phyloP scores from a whole-genome alignment of 2,888 invertebrate genomes.

The Ptychoptera albimana region DNA sequence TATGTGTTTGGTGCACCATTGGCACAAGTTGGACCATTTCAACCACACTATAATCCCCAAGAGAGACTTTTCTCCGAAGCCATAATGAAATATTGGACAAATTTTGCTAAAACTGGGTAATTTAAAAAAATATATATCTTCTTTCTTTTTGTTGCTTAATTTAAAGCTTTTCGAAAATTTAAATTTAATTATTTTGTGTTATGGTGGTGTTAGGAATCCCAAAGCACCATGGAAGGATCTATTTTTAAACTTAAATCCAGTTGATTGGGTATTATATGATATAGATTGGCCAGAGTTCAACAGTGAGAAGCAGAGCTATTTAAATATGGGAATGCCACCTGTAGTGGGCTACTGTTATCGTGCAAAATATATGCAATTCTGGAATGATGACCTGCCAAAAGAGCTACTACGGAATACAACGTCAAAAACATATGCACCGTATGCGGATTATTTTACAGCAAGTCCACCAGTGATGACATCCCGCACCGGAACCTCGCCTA shows the following conservation, averaged over 20 bases:
- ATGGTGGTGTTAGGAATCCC: conserved; percentile 43
- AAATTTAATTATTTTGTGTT: not conserved
- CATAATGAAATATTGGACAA: conserved; percentile 78
- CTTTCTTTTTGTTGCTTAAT: too few species aligned
- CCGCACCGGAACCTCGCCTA: conserved; percentile 16
- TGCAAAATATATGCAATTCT: conserved; percentile 60
- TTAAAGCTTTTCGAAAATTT: too few species aligned
- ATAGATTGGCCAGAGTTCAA: conserved; percentile 78
- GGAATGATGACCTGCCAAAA: conserved; percentile 69
- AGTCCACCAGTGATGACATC: conserved; percentile 16
- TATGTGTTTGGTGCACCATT: conserved; percentile 78
- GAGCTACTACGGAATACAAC: conserved; percentile 38
- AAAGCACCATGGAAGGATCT: conserved; percentile 52
- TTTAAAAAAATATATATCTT: conserved; percentile 16
- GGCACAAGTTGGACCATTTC: conserved; percentile 52
- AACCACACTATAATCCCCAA: conserved; percentile 53
- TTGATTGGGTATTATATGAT: conserved; percentile 52
- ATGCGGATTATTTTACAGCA: conserved; percentile 9
- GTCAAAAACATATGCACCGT: conserved; percentile 12
- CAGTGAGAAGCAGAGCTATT: conserved; percentile 52
- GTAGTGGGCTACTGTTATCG: conserved; percentile 58
- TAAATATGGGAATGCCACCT: conserved; percentile 66
- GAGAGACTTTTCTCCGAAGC: conserved; percentile 72
- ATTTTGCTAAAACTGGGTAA: conserved; percentile 82
- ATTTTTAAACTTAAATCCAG: conserved; percentile 43